phyloP scores from a whole-genome alignment of 2,888 invertebrate species.

The Chrysolina haemoptera region DNA sequence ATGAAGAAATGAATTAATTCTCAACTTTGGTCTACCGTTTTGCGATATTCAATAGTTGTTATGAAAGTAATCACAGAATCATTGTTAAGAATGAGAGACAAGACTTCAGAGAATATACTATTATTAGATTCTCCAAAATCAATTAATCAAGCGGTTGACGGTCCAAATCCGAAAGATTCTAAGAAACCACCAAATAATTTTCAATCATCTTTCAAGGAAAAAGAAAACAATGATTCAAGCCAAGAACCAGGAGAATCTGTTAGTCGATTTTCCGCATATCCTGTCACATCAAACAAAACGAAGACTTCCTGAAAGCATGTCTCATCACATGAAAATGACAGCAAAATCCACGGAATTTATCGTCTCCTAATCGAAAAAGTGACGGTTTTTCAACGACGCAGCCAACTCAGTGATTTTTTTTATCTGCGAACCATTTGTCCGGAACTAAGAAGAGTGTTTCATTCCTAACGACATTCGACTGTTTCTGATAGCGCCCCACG shows the following conservation, averaged over 20 bases:
- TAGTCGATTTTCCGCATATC: not conserved
- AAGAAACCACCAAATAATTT: not conserved
- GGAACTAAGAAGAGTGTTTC: not conserved
- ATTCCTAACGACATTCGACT: slow-evolving; percentile 26
- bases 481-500: slow-evolving; percentile 37
- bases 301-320: not conserved
- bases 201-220: not conserved
- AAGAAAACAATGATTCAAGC: not conserved
- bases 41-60: no score
- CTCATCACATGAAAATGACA: slow-evolving; percentile 17
- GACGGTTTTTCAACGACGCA: slow-evolving; percentile 13
- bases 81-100: no score
- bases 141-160: not conserved
- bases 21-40: no score
- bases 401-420: slow-evolving; percentile 19
- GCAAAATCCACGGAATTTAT: slow-evolving; percentile 8
- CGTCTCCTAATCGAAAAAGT: slow-evolving; percentile 14
- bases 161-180: not conserved
- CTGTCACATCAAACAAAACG: not conserved
- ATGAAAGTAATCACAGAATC: no score
- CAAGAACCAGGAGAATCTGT: not conserved
- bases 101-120: no score
- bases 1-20: no score
- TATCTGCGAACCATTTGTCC: slow-evolving; percentile 1
- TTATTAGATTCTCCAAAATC: not conserved